Conservation (phyloP, 2,888 invertebrate genomes). For the Galerucella calmariensis region DNA sequence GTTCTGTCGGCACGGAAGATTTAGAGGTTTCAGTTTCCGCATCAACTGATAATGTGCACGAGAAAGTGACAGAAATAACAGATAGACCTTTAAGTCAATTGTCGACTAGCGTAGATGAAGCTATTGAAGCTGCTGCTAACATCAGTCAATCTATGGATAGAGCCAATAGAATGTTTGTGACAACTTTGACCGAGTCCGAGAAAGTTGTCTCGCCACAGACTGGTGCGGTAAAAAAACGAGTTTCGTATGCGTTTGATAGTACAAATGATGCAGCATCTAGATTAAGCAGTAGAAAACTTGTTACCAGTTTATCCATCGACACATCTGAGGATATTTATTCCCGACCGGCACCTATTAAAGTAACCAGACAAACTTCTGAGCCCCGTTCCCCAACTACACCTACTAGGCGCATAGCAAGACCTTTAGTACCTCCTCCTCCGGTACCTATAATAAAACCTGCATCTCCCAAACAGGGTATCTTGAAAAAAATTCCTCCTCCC, state of each 20-base stretch:
- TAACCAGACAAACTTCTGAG: constrained; percentile 19
- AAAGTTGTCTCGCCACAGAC: constrained; percentile 4
- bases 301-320: constrained; percentile 4
- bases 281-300: constrained; percentile 3
- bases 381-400: constrained; percentile 25
- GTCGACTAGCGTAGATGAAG: neutral
- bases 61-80: neutral
- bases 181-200: constrained; percentile 21
- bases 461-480: constrained; percentile 31
- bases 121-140: neutral
- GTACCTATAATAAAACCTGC: constrained; percentile 42
- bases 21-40: constrained; percentile 26
- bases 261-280: neutral
- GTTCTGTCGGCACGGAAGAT: constrained; percentile 8
- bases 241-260: constrained; percentile 7
- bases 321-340: neutral
- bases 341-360: neutral
- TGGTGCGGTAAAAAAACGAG: constrained; percentile 17
- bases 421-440: constrained; percentile 41
- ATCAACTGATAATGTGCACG: constrained; percentile 8
- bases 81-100: constrained; percentile 5
- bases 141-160: neutral
- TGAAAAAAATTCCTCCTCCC: constrained; percentile 48
- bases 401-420: constrained; percentile 31
- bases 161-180: constrained; percentile 21